Percentiles rank a stretch among this genome's conserved stretches.
phyloP scores from a whole-genome alignment of 2,888 invertebrate species.

The Therioaphis trifolii region DNA sequence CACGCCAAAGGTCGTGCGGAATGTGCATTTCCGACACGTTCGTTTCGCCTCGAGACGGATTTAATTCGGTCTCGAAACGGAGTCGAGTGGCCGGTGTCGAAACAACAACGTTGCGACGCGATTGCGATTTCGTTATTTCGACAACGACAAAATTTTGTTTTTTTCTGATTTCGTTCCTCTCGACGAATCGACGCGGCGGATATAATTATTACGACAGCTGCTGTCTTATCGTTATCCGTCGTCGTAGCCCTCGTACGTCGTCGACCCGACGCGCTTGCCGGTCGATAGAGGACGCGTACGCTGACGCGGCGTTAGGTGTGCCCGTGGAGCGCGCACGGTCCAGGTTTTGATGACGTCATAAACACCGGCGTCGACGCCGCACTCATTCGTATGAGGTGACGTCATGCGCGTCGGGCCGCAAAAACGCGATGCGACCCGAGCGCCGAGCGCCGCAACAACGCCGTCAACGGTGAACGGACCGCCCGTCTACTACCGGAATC shows the following conservation, averaged over 20 bases:
- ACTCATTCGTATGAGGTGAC: not conserved
- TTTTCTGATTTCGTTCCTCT: too few species aligned
- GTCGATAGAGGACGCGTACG: slow-evolving; percentile 23
- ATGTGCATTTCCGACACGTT: not conserved
- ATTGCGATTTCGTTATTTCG: not conserved
- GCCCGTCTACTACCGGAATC: not conserved
- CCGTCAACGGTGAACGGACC: not conserved
- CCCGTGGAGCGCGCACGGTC: not conserved
- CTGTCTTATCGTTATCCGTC: too few species aligned
- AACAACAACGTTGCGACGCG: not conserved
- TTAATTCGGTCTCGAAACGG: not conserved
- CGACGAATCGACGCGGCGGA: not conserved
- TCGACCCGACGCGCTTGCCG: not conserved
- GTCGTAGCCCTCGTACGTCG: too few species aligned
- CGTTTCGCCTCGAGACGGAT: slow-evolving; percentile 3
- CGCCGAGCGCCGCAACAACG: not conserved
- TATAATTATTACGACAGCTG: not conserved
- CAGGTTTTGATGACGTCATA: not conserved
- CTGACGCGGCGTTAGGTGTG: not conserved
- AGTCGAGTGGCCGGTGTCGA: not conserved
- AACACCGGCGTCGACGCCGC: not conserved
- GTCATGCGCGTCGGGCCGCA: slow-evolving; percentile 21
- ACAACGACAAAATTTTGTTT: not conserved
- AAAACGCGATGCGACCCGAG: not conserved
- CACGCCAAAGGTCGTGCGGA: too few species aligned